Base-by-base conservation (phyloP, 2,888 invertebrate genomes). In the Agrochola litura region DNA sequence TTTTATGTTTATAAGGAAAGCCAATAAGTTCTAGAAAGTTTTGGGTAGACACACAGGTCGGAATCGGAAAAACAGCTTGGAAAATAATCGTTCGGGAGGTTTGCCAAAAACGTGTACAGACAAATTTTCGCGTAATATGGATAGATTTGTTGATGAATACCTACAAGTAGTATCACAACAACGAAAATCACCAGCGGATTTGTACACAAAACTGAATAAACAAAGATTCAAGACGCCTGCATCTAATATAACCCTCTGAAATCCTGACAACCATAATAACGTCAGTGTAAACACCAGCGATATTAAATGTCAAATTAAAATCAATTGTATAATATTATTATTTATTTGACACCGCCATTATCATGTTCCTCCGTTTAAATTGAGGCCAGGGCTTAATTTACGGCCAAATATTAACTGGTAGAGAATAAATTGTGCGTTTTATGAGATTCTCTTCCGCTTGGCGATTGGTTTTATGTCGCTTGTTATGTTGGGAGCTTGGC, bases 301-400 rank as follows among this genome's bases (percentile, higher is more conserved):
- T 76, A 78, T 70, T 75, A 76, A 76, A 69, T 73, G 75, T 79
- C 64, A 86, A 85, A 83, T 87, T 87, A 76, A 86, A 86, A 76
- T 87, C 80, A 85, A 81, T 87, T 85, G 78, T 78, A 68, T 69
- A 56, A 56, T 81, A 77, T 83, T 73, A 85, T 83, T 81, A 81
- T 85, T 86, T 80, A 85, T 78, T 73, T 76, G 79, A 76, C 84
- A 66, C 65, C 58, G 25, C 65, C 73, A 82, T 82, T 84, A 65
- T 81, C 68, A 25, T 72, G 63, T 81, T 71, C 63, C 64, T 73
- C 58, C 61, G 64, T 67, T 66, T 65, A 75, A 69, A 79, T 74
- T 73, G 81, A 81, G 71, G 79, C 66, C 84, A 77, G 75, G 58
- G 64, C 73, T 73, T 77, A 74, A 77, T 79, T 86, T 86, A 84